phyloP scores from a whole-genome alignment of 2,797 vertebrate species.

The Oreochromis grahami region DNA sequence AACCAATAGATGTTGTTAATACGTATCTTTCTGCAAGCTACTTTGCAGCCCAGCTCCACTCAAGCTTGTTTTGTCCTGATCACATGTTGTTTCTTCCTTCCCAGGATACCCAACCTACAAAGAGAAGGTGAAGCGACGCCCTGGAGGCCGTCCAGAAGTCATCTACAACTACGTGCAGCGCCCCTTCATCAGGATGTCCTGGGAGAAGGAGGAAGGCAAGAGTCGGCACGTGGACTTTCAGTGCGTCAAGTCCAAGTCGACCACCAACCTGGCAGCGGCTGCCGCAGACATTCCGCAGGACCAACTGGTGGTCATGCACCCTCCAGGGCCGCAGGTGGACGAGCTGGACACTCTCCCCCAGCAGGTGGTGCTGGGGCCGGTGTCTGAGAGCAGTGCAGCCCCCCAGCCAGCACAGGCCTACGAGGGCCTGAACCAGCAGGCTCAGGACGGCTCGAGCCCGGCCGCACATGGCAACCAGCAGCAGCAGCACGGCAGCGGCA shows the following conservation, averaged over 20 bases:
- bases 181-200: slow-evolving; percentile 98
- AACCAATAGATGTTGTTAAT: neutral
- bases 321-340: slow-evolving; percentile 87
- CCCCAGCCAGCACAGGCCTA: slow-evolving; percentile 13
- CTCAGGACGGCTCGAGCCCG: slow-evolving; percentile 17
- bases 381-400: neutral
- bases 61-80: neutral
- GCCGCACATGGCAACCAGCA: neutral
- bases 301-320: slow-evolving; percentile 92
- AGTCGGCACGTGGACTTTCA: slow-evolving; percentile 98
- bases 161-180: slow-evolving; percentile 99
- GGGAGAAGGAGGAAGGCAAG: slow-evolving; percentile 99
- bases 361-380: neutral
- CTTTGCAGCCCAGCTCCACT: neutral
- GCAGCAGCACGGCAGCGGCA: slow-evolving; percentile 53
- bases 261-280: slow-evolving; percentile 90
- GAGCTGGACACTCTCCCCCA: slow-evolving; percentile 86
- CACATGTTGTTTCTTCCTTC: neutral
- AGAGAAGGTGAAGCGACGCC: slow-evolving; percentile 97
- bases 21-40: neutral
- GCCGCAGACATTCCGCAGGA: slow-evolving; percentile 96
- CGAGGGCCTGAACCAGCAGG: slow-evolving; percentile 38
- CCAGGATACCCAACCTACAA: slow-evolving; percentile 97
- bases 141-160: slow-evolving; percentile 92
- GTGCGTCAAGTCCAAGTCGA: slow-evolving; percentile 98